Percentiles rank a stretch among this genome's conserved stretches.
Conservation (phyloP, 2,113 vertebrate genomes). For the Oxyura jamaicensis region DNA sequence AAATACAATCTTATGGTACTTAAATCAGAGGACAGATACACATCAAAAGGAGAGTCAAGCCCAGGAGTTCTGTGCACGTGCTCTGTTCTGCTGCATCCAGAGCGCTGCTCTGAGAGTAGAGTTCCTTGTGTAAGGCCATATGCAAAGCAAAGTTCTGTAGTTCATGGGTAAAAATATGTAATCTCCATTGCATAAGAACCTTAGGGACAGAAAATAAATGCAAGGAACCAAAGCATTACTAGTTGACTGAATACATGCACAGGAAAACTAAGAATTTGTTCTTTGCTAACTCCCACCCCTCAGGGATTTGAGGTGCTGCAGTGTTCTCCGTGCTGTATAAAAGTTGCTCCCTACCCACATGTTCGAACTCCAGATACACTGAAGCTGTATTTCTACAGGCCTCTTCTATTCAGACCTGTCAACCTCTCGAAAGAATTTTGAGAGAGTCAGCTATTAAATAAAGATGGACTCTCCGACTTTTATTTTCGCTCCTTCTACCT, state of each 20-base stretch:
- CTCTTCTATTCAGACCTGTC: not conserved
- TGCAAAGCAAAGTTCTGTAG: not conserved
- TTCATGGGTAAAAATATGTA: not conserved
- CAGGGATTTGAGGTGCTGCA: not conserved
- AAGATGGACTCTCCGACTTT: not conserved
- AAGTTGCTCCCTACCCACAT: not conserved
- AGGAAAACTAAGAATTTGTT: slow-evolving; percentile 11
- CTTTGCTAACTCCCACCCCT: not conserved
- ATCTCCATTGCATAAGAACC: not conserved
- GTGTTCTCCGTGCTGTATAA: not conserved
- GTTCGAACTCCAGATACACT: not conserved
- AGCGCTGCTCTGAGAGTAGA: not conserved
- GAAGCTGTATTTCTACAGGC: not conserved
- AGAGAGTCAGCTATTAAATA: not conserved
- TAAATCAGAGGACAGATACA: not conserved
- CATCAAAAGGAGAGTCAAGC: not conserved
- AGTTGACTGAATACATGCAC: not conserved
- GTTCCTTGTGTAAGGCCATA: not conserved
- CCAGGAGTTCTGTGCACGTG: rapidly evolving
- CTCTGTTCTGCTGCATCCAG: not conserved
- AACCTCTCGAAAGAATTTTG: not conserved
- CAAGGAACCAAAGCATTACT: rapidly evolving
- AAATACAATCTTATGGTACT: not conserved
- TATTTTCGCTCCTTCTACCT: not conserved
- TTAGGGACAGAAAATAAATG: not conserved